These are phyloP conservation scores for Paracyprichromis sp. DNA, from an alignment of 2,113 vertebrate species.

Conservation along the genomic window DNA sequence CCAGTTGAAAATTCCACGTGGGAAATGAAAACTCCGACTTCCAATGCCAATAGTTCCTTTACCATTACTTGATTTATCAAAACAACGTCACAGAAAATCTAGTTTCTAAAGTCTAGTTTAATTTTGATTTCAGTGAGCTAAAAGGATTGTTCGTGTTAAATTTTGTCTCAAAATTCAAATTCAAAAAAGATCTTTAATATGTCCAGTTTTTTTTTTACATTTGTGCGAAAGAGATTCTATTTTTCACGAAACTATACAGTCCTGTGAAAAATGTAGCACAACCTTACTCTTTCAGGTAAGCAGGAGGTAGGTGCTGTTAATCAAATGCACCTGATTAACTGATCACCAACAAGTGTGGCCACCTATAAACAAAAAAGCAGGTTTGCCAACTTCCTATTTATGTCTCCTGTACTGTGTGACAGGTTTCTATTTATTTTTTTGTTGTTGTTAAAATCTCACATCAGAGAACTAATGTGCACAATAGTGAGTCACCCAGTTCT, in stretches of 20 bases:
- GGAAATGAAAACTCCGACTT: neutral
- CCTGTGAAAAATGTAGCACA: neutral
- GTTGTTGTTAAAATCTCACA: neutral
- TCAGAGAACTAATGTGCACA: neutral
- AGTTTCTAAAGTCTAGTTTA: neutral
- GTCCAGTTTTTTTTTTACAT: neutral
- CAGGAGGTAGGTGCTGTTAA: neutral
- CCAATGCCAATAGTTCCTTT: neutral
- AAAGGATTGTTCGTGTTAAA: neutral
- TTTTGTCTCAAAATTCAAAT: neutral
- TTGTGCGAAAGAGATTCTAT: fast-evolving
- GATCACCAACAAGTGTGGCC: neutral
- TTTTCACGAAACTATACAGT: neutral
- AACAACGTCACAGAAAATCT: neutral
- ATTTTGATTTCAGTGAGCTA: neutral
- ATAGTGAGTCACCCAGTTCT: neutral
- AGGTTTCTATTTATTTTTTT: fast-evolving
- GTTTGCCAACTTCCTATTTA: neutral
- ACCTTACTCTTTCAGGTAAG: neutral
- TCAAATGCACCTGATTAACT: neutral
- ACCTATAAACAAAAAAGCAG: neutral
- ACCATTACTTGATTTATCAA: neutral
- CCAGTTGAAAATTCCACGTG: neutral
- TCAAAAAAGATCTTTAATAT: neutral
- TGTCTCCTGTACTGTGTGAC: neutral